phyloP scores from a whole-genome alignment of 2,113 vertebrate genomes.

The Rana temporaria region DNA sequence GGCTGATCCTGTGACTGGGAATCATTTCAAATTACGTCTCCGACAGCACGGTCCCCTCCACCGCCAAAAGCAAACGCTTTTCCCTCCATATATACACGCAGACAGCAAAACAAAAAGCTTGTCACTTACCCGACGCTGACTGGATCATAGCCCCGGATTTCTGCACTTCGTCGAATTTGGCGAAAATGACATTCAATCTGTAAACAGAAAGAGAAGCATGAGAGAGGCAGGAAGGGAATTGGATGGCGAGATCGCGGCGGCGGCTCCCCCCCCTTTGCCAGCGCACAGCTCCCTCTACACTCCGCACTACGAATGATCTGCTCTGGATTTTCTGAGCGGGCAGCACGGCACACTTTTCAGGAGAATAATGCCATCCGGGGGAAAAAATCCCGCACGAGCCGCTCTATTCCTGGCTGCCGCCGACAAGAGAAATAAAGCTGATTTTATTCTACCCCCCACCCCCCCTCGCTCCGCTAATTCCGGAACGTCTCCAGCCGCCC shows the following conservation, averaged over 20 bases:
- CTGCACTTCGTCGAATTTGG: constrained; percentile 97
- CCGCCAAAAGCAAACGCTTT: background rate
- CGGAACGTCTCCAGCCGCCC: background rate
- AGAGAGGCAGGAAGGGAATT: background rate
- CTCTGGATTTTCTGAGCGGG: constrained; percentile 7
- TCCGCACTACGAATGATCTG: background rate
- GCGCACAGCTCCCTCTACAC: constrained; percentile 6
- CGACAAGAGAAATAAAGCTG: too few relatives aligned
- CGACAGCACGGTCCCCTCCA: background rate
- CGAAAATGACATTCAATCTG: constrained; percentile 98
- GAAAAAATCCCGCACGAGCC: background rate
- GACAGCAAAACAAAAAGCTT: too few relatives aligned
- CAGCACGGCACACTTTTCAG: background rate
- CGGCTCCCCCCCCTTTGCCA: background rate
- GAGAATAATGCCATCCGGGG: too few relatives aligned
- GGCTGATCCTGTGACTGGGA: constrained; percentile 49
- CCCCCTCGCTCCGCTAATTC: background rate
- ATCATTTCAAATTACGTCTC: constrained; percentile 55
- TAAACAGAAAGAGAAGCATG: background rate
- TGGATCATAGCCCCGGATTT: constrained; percentile 96
- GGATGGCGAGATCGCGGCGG: constrained; percentile 12
- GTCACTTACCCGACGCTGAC: constrained; percentile 86
- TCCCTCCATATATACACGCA: too few relatives aligned
- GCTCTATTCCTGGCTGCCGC: background rate
- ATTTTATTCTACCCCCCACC: too few relatives aligned